These are phyloP conservation scores for Sebastes matsubarae DNA, from an alignment of 2,797 vertebrate species.

Conservation along the genomic window DNA sequence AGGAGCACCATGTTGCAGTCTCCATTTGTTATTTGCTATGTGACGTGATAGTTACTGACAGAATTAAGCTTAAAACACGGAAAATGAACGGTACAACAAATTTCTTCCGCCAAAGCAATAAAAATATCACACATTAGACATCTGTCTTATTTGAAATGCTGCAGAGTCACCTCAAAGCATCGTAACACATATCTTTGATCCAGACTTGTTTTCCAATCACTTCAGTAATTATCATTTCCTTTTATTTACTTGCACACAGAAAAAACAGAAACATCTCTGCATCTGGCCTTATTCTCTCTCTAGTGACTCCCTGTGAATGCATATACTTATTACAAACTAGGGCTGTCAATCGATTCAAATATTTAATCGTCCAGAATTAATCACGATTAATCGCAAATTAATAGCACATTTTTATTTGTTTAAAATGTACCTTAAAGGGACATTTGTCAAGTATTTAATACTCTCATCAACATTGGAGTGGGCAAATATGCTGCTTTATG, in stretches of 20 bases:
- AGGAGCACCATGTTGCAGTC: not conserved
- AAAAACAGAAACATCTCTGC: not conserved
- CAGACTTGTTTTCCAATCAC: not conserved
- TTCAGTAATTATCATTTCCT: not conserved
- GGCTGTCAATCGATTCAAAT: too few species aligned
- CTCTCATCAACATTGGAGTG: too few species aligned
- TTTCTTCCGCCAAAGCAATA: not conserved
- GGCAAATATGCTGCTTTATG: too few species aligned
- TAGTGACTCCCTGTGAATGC: not conserved
- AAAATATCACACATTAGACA: not conserved
- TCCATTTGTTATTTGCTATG: constrained; percentile 4
- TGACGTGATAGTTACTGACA: not conserved
- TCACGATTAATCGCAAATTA: too few species aligned
- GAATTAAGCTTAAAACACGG: not conserved
- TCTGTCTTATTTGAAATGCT: not conserved
- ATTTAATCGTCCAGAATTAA: too few species aligned
- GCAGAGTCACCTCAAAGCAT: not conserved
- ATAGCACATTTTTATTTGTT: too few species aligned
- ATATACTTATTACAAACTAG: not conserved
- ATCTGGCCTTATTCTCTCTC: not conserved
- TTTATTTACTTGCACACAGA: not conserved
- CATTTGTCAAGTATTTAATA: too few species aligned
- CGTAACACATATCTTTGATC: not conserved
- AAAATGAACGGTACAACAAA: not conserved
- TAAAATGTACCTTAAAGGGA: too few species aligned